Conservation (phyloP, 64 coral and sea anemone genomes). For the Porites lutea region DNA sequence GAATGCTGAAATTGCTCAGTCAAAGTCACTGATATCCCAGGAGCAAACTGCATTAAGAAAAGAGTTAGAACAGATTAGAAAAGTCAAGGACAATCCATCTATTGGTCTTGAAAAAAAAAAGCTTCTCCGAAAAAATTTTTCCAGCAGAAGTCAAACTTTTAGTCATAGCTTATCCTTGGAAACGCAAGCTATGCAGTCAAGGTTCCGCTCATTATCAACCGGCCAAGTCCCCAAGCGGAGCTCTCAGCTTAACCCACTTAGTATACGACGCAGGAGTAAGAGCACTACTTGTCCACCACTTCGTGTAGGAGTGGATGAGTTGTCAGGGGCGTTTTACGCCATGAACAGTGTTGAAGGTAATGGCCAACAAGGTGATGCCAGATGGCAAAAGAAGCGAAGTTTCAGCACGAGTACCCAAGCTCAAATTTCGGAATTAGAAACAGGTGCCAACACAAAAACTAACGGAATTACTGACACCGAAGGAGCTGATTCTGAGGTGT, state of each 20-base stretch:
- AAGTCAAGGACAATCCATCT: conserved; percentile 13
- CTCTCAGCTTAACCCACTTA: not conserved
- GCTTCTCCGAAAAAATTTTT: not conserved
- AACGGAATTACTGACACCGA: not conserved
- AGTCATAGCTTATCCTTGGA: not conserved
- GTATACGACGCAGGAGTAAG: not conserved
- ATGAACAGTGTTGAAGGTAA: not conserved
- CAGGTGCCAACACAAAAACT: not conserved
- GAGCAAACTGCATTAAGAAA: not conserved
- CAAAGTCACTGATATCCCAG: not conserved
- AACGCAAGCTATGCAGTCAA: not conserved
- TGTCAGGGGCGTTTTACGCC: not conserved
- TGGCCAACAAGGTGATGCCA: too few species aligned
- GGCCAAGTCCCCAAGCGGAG: not conserved
- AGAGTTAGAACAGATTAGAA: not conserved
- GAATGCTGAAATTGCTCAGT: not conserved
- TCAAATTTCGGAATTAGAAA: not conserved
- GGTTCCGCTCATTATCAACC: not conserved
- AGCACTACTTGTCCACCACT: not conserved
- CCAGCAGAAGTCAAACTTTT: not conserved
- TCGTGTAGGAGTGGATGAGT: not conserved
- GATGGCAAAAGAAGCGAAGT: not conserved
- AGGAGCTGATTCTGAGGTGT: not conserved
- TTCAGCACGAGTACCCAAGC: not conserved
- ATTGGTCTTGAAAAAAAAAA: conserved; percentile 12